Evolutionary conservation across 2,888 invertebrate genomes (phyloP).

Genomic region (Diarsia mendica): DNA sequence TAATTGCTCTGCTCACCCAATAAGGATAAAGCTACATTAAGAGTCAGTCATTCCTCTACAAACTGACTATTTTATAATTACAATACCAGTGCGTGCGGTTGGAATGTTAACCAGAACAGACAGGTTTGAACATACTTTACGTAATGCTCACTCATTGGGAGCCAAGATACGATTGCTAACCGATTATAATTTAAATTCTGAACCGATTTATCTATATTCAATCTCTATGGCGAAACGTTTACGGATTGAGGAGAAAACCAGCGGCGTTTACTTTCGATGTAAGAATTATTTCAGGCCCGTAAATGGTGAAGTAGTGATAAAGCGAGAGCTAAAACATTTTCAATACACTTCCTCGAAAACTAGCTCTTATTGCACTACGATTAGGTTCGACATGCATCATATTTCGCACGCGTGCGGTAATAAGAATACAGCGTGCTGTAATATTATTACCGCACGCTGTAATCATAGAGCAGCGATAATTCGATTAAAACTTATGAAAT

Average conservation of each 20-base stretch:
- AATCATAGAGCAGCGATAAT: too few species aligned
- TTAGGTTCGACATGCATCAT: too few species aligned
- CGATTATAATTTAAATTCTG: conserved; percentile 40
- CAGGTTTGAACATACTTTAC: conserved; percentile 35
- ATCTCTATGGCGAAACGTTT: conserved; percentile 17
- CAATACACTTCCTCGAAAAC: too few species aligned
- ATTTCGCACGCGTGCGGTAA: too few species aligned
- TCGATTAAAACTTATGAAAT: too few species aligned
- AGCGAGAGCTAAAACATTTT: neutral
- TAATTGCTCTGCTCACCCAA: neutral
- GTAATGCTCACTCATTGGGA: conserved; percentile 30
- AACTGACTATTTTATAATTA: neutral
- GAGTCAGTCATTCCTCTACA: neutral
- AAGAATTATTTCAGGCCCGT: neutral
- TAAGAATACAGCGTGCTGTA: too few species aligned
- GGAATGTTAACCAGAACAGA: conserved; percentile 39
- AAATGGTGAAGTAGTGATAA: neutral
- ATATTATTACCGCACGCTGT: too few species aligned
- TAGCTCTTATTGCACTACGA: too few species aligned
- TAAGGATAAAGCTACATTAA: neutral
- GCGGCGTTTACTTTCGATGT: neutral
- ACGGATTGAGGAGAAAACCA: conserved; percentile 13
- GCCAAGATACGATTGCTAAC: conserved; percentile 37
- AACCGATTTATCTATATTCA: conserved; percentile 15
- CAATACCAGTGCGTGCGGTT: conserved; percentile 7